Evolutionary conservation across 1,140 invertebrate genomes (phyloP).

Genomic region (Penaeus chinensis): DNA sequence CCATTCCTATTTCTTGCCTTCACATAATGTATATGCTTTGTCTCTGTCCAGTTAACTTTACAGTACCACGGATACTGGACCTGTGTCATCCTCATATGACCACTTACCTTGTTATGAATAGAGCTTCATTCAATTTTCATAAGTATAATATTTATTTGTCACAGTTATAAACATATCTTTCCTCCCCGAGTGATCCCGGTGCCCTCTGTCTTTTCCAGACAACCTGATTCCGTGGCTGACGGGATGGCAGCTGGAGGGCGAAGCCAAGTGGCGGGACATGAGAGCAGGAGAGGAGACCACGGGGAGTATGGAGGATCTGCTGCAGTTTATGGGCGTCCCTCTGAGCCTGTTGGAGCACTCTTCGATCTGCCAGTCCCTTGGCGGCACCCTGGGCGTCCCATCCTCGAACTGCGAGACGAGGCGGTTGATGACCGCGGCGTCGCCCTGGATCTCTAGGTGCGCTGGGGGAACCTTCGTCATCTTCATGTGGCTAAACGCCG

Average conservation of each 20-base stretch:
- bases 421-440: background rate
- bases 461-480: background rate
- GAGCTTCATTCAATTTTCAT: too few species aligned
- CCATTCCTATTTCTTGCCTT: too few species aligned
- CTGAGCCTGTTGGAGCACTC: background rate
- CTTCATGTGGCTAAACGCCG: background rate
- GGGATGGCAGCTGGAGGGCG: background rate
- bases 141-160: too few species aligned
- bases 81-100: too few species aligned
- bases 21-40: too few species aligned
- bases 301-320: background rate
- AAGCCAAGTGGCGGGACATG: background rate
- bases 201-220: background rate
- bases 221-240: background rate
- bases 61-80: too few species aligned
- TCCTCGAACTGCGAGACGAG: background rate
- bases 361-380: background rate
- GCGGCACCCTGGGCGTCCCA: background rate
- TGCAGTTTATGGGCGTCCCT: constrained; percentile 4
- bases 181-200: too few species aligned
- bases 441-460: background rate
- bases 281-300: background rate
- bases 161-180: too few species aligned
- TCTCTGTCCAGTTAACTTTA: too few species aligned
- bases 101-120: too few species aligned